Evolutionary conservation across 2,888 invertebrate species (phyloP).

Genomic region (Aphrophora alni): DNA sequence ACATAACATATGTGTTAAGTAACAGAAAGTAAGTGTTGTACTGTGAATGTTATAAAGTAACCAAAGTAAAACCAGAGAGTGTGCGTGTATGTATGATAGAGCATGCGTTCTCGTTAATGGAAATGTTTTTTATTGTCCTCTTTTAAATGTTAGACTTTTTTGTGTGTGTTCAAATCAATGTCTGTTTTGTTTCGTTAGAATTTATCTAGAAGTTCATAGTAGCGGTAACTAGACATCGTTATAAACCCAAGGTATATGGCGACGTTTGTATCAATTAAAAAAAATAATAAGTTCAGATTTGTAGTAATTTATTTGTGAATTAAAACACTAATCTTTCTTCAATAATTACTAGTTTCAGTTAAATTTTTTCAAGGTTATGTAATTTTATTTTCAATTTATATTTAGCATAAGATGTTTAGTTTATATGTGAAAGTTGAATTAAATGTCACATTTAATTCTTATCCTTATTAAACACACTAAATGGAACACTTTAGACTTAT

Average conservation of each 20-base stretch:
- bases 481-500: too few relatives aligned
- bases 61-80: background rate
- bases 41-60: background rate
- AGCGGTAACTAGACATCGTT: background rate
- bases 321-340: background rate
- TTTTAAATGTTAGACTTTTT: background rate
- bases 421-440: too few relatives aligned
- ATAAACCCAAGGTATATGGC: background rate
- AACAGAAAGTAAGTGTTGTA: background rate
- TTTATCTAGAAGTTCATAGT: background rate
- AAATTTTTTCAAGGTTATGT: background rate
- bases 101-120: background rate
- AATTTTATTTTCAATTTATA: too few relatives aligned
- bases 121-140: background rate
- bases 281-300: background rate
- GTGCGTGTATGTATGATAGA: background rate
- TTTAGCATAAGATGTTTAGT: too few relatives aligned
- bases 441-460: too few relatives aligned
- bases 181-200: background rate
- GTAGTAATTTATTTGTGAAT: background rate
- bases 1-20: background rate
- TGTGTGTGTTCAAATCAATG: background rate
- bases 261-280: too few relatives aligned
- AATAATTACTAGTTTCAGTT: background rate
- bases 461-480: too few relatives aligned